Conservation (phyloP, 2,113 vertebrate species). For the Cyprinus carpio region DNA sequence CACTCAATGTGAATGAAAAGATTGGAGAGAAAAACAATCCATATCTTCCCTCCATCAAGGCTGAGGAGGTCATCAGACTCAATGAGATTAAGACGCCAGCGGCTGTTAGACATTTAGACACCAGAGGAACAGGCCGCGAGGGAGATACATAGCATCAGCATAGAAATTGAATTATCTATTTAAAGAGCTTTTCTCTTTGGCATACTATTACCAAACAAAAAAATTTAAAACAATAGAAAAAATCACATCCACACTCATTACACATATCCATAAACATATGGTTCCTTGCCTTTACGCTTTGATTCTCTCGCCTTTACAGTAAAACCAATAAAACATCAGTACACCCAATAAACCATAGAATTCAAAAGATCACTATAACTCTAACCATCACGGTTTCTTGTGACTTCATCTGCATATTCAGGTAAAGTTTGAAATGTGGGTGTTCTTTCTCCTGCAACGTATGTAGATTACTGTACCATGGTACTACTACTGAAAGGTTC, state of each 20-base stretch:
- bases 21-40: background rate
- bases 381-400: background rate
- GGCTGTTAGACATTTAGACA: slow-evolving; percentile 2
- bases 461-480: too few relatives aligned
- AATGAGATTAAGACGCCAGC: background rate
- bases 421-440: too few relatives aligned
- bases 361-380: slow-evolving; percentile 11
- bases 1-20: background rate
- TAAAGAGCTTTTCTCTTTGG: slow-evolving; percentile 6
- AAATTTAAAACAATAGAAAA: background rate
- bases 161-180: background rate
- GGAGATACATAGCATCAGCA: background rate
- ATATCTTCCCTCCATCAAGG: slow-evolving; percentile 7
- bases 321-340: slow-evolving; percentile 6
- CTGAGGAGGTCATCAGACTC: slow-evolving; percentile 4
- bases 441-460: too few relatives aligned
- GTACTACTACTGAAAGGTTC: too few relatives aligned
- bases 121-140: background rate
- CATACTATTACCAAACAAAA: background rate
- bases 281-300: slow-evolving; percentile 7
- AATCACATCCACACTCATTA: too few relatives aligned
- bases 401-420: background rate
- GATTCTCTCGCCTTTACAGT: slow-evolving; percentile 21
- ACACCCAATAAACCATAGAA: background rate
- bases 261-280: slow-evolving; percentile 23